phyloP scores from a whole-genome alignment of 2,888 invertebrate genomes.

The Parasteatoda lunata region DNA sequence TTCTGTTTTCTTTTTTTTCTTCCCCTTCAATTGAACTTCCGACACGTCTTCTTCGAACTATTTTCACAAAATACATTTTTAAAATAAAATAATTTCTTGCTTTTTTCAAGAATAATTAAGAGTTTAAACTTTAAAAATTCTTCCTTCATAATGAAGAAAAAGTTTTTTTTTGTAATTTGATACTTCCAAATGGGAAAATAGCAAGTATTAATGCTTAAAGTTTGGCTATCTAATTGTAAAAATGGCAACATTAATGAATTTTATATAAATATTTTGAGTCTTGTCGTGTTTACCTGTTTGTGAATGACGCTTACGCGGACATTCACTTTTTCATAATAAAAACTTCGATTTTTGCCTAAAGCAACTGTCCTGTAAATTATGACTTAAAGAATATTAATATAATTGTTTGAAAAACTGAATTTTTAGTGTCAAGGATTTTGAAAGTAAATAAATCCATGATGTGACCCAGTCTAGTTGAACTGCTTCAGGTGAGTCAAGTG shows the following conservation, averaged over 20 bases:
- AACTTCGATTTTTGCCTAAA: not conserved
- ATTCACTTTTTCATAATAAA: not conserved
- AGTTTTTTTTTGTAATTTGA: not conserved
- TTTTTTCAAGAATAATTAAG: too few relatives aligned
- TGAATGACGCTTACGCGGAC: not conserved
- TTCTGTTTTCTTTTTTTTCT: not conserved
- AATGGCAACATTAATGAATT: conserved; percentile 33
- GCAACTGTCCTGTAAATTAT: not conserved
- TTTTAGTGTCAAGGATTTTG: not conserved
- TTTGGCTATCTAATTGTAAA: too few relatives aligned
- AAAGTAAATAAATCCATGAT: not conserved
- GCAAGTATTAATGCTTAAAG: too few relatives aligned
- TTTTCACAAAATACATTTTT: too few relatives aligned
- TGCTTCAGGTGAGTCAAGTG: not conserved
- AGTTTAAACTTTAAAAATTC: not conserved
- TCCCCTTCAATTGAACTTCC: too few relatives aligned
- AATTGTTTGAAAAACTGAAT: conserved; percentile 7
- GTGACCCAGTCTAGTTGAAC: not conserved
- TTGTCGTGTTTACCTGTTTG: conserved; percentile 31
- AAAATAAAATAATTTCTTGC: too few relatives aligned
- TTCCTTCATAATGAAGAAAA: not conserved
- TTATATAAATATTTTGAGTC: conserved; percentile 44
- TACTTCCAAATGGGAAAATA: not conserved
- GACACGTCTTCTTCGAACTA: too few relatives aligned
- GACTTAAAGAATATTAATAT: conserved; percentile 1